Base-by-base conservation (phyloP, 2,113 vertebrate genomes). In the Dipodomys ordii region DNA sequence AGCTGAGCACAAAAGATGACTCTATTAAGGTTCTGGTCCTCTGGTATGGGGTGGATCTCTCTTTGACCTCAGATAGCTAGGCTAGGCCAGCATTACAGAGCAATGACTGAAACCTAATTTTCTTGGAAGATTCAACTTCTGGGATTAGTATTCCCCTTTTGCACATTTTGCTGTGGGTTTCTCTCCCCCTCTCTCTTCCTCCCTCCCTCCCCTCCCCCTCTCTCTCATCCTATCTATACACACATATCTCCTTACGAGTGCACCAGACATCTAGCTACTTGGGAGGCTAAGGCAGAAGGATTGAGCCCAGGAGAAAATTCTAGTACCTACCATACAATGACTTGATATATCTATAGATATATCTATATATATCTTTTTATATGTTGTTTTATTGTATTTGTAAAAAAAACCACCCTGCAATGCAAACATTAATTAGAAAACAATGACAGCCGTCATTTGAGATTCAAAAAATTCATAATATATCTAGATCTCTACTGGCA, bases 41-140 rank as follows among this genome's bases (percentile, higher is more conserved):
- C 46, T 39, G 35, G 27, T n/a, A 3, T 1, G 6, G 0, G 1
- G 9, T 4, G 53, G 39, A 22, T 12, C 27, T 22, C 67, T 77
- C 11, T 49, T 18, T 60, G 68, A 44, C 30, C 73, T 27, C 57
- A 1, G 27, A 76, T 53, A 16, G 53, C 16, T 46, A 25, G 6
- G 46, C 44, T 46, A 25, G 6, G 46, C 32, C 39, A 72, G 72
- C 23, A 9, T 87, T 69, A 57, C 28, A 77, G 64, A 77, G 23
- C 81, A 44, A 27, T n/a, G 46, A 94, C 77, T 83, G 86, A 71
- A 85, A 76, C 69, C 22, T 53, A 53, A 2, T 79, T 88, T 95
- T 84, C 32, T 80, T 62, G 25, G 22, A 87, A 82, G 73, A 22
- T 71, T 92, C 87, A 39, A 65, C 76, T 79, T 83, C 76, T 67